Evolutionary conservation across 2,888 invertebrate species (phyloP).

Genomic region (Acleris cristana): DNA sequence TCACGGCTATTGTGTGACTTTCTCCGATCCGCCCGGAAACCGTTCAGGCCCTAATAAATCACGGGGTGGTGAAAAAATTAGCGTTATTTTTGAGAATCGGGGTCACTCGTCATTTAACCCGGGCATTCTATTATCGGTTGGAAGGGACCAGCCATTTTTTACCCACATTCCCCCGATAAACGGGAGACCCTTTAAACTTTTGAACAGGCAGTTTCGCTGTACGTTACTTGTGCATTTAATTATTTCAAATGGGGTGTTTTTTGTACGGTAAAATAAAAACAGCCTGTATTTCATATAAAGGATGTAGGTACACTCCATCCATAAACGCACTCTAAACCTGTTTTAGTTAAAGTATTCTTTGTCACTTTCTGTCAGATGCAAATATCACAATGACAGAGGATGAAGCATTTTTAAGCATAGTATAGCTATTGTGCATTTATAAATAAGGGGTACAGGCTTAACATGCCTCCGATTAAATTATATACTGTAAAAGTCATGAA

Average conservation of each 20-base stretch:
- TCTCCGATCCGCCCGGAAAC: constrained; percentile 55
- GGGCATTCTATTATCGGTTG: constrained; percentile 54
- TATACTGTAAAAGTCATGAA: no score
- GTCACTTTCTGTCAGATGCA: no score
- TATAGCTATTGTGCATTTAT: no score
- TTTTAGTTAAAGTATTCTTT: no score
- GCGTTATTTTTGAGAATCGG: constrained; percentile 61
- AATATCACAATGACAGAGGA: no score
- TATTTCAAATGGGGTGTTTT: background rate
- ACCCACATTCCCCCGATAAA: constrained; percentile 49
- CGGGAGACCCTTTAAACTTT: constrained; percentile 48
- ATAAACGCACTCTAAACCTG: no score
- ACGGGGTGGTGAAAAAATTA: constrained; percentile 60
- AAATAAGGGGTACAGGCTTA: no score
- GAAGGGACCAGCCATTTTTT: constrained; percentile 57
- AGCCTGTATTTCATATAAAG: no score
- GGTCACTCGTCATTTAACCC: constrained; percentile 56
- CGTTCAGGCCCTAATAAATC: constrained; percentile 67
- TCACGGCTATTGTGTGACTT: constrained; percentile 57
- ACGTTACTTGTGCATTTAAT: constrained; percentile 26
- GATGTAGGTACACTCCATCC: no score
- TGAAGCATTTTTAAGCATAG: no score
- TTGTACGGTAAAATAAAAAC: no score
- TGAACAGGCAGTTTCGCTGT: constrained; percentile 32
- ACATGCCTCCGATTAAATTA: no score